Base-by-base conservation (phyloP, 2,797 vertebrate genomes). In the Psittacula derbiana region DNA sequence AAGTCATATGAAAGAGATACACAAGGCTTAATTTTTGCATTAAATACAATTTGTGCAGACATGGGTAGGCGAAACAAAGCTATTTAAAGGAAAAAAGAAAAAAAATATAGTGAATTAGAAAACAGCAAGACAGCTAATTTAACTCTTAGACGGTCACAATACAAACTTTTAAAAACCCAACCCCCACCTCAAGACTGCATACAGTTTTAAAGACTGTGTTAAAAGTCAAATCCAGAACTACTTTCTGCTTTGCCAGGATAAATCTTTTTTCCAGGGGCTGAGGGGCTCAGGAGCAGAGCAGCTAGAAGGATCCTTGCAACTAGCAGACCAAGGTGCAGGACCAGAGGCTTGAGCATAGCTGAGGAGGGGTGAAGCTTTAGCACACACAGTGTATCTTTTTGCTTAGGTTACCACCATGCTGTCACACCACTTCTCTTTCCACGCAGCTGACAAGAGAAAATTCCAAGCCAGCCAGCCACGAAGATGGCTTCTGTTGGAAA, bases 1-100 rank as follows among this genome's bases (percentile, higher is more conserved):
- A 96, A 97, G 94, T 93, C 92, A 95, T 96, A 94, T 95, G 95
- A 97, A 96, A 97, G 95, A 96, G 95, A 90, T 95, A 97, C 90
- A 93, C 95, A 93, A 88, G 93, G 88, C 90, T 91, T 93, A 93
- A 93, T 92, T 96, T 96, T 90, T 96, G 79, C 90, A 96, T 96
- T 92, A 96, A 96, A 97, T 93, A 96, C 80, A 92, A 97, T 96
- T 96, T 96, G 92, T 95, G 96, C 93, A 82, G 94, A 95, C 85
- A 95, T 5, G 36, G 44, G 62, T 72, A 83, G 82, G 93, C 38
- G 33, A 96, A 93, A 95, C 83, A 97, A 97, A 92, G 25, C 85
- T 79, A 88, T 92, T 94, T 80, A 70, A 91, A 82, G n/a, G 25
- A 49, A 90, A 90, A 62, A 50, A 92, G 73, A 31, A 79, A 64